phyloP scores from a whole-genome alignment of 2,113 vertebrate species.

The Hippopotamus amphibius region DNA sequence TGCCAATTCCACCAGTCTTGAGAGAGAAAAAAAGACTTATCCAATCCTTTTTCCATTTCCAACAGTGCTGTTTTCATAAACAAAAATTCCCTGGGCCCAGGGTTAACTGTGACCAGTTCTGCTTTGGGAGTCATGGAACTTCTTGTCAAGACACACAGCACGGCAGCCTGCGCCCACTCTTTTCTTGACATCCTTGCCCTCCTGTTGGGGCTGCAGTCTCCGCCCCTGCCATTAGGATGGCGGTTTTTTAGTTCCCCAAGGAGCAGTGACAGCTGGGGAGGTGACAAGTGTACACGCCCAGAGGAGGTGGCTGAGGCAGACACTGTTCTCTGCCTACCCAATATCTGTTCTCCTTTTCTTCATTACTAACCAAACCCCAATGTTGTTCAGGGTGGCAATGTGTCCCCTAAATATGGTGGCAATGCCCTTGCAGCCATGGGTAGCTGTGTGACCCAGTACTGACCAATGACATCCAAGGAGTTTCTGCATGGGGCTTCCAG shows the following conservation, averaged over 20 bases:
- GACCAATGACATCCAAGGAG: neutral
- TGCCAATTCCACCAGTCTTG: constrained; percentile 14
- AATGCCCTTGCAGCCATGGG: neutral
- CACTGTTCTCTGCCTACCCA: neutral
- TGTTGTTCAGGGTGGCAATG: neutral
- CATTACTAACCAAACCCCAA: neutral
- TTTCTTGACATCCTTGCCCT: neutral
- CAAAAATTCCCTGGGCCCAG: neutral
- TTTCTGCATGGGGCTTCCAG: neutral
- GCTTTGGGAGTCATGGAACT: neutral
- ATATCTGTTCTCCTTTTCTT: neutral
- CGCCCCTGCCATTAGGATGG: neutral
- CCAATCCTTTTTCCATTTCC: constrained; percentile 4
- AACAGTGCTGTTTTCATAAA: neutral
- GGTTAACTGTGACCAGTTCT: neutral
- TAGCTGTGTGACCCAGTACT: neutral
- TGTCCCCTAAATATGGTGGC: neutral
- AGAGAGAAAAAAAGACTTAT: neutral
- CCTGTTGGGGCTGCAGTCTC: neutral
- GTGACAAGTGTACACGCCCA: neutral
- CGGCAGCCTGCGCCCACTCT: neutral
- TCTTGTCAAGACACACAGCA: neutral
- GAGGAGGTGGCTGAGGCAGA: neutral
- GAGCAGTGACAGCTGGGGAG: neutral
- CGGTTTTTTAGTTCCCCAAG: neutral